Evolutionary conservation across 1,140 invertebrate genomes (phyloP).

Genomic region (Riptortus pedestris): DNA sequence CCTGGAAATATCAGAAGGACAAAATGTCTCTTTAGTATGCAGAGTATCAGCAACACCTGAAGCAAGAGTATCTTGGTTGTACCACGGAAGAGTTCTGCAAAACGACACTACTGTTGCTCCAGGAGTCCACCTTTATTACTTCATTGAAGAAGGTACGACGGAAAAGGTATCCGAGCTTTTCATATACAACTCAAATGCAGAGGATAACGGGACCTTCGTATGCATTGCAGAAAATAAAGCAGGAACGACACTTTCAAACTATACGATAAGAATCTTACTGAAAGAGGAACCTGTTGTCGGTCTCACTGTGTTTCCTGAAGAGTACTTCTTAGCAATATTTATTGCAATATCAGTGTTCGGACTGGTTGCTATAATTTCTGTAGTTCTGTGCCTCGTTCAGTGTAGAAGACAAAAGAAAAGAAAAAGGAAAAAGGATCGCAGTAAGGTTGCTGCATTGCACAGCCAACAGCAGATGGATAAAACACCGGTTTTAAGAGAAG

Average conservation of each 20-base stretch:
- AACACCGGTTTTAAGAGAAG: constrained; percentile 28
- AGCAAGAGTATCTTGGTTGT: constrained; percentile 67
- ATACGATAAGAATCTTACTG: constrained; percentile 60
- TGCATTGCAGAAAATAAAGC: constrained; percentile 74
- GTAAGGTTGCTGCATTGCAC: constrained; percentile 37
- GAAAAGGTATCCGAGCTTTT: constrained; percentile 64
- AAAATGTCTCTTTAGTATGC: constrained; percentile 67
- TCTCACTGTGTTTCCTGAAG: constrained; percentile 51
- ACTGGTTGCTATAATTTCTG: constrained; percentile 29
- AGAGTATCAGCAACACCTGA: constrained; percentile 65
- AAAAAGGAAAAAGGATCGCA: constrained; percentile 34
- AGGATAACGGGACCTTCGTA: constrained; percentile 69
- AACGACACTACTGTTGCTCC: constrained; percentile 53
- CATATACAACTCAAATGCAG: constrained; percentile 58
- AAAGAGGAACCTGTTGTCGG: constrained; percentile 57
- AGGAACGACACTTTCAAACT: constrained; percentile 60
- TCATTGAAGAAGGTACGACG: constrained; percentile 52
- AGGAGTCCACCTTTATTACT: constrained; percentile 54
- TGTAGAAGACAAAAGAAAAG: constrained; percentile 36
- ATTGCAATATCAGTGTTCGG: constrained; percentile 37
- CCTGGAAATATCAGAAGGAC: constrained; percentile 63
- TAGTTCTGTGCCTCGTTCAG: constrained; percentile 28
- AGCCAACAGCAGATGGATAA: constrained; percentile 34
- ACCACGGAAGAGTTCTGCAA: constrained; percentile 59
- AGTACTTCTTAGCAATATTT: constrained; percentile 55